phyloP scores from a whole-genome alignment of 2,888 invertebrate genomes.

The Tachina lurida region DNA sequence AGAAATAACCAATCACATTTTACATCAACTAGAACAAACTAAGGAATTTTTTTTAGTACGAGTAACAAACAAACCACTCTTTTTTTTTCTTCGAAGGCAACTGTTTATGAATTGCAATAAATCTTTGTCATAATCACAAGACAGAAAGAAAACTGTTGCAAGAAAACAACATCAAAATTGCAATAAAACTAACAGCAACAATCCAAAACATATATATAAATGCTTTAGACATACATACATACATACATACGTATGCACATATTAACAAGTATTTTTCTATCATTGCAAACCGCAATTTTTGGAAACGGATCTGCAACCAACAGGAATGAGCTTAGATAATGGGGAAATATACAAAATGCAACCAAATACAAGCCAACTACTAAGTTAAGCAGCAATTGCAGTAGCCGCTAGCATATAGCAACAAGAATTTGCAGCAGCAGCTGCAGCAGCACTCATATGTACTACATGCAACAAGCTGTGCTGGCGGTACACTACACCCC shows the following conservation, averaged over 20 bases:
- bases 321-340: neutral
- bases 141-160: slow-evolving; percentile 1
- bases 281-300: slow-evolving; percentile 27
- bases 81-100: slow-evolving; percentile 5
- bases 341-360: slow-evolving; percentile 11
- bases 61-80: neutral
- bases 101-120: slow-evolving; percentile 50
- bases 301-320: slow-evolving; percentile 25
- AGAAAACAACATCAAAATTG: slow-evolving; percentile 38
- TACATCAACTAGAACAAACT: neutral
- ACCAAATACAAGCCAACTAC: neutral
- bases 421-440: neutral
- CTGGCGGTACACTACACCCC: neutral
- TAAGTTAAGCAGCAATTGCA: slow-evolving; percentile 13
- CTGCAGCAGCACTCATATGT: neutral
- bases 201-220: neutral
- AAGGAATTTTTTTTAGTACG: neutral
- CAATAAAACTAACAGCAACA: slow-evolving; percentile 28
- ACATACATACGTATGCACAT: neutral
- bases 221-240: too few relatives aligned
- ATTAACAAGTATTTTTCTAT: neutral
- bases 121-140: slow-evolving; percentile 59
- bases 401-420: slow-evolving; percentile 29
- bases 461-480: slow-evolving; percentile 24
- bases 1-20: neutral